Conservation (phyloP, 2,113 vertebrate species). For the Peucedramus taeniatus region DNA sequence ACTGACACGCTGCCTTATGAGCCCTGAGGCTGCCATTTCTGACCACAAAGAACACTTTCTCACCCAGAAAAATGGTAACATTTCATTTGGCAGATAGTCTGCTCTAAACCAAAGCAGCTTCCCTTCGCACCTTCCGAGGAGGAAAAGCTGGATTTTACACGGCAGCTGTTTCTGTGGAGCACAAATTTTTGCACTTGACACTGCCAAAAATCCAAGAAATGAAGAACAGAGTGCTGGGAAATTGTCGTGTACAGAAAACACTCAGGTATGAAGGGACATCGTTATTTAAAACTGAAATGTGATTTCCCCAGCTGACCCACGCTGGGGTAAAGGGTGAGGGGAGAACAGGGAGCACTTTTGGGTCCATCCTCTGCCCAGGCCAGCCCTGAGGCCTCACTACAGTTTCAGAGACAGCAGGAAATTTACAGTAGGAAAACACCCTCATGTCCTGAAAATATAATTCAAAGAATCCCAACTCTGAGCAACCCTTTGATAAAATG, state of each 20-base stretch:
- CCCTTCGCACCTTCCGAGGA: background rate
- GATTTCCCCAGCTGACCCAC: background rate
- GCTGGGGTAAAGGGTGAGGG: background rate
- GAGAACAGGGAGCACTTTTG: background rate
- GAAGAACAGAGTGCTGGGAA: background rate
- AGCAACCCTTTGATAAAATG: background rate
- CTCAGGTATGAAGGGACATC: background rate
- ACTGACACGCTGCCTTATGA: background rate
- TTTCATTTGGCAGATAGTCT: background rate
- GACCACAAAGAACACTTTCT: background rate
- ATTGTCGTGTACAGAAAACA: background rate
- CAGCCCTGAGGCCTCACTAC: background rate
- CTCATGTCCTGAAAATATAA: background rate
- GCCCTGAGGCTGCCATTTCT: background rate
- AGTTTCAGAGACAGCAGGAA: background rate
- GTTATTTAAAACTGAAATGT: accelerated
- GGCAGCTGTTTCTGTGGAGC: background rate
- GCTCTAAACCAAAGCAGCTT: background rate
- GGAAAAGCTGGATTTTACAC: background rate
- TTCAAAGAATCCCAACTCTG: background rate
- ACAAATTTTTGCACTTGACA: background rate
- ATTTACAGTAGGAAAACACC: background rate
- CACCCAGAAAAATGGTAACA: background rate
- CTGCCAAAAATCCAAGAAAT: background rate
- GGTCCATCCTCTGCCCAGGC: background rate